Base-by-base conservation (phyloP, 1,140 invertebrate genomes). In the Sweltsa coloradensis region DNA sequence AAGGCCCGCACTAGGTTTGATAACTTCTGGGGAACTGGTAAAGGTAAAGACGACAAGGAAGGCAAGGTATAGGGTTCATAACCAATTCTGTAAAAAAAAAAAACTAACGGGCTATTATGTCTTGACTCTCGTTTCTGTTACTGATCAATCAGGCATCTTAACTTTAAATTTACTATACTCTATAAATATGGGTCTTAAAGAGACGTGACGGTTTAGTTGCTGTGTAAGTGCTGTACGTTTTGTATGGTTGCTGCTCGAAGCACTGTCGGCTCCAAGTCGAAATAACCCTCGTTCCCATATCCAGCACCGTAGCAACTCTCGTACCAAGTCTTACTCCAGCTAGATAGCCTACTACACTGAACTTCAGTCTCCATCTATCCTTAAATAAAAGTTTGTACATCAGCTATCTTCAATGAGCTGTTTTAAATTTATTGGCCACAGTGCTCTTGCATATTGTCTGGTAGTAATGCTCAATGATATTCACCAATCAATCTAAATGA, bases 1-100 rank as follows among this genome's bases (percentile, higher is more conserved):
- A 79, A 82, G 56, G 85, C 87, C 51, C 77, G 82, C 47, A 84
- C 79, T 61, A 77, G 85, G 48, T 87, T 88, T 57, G 84, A 90
- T 66, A 80, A 87, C 56, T 90, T 90, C 65, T 91, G 87, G 87
- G 82, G 82, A 41, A 70, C 70, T 26, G 46, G 46, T 18, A 47
- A 47, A 26, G 46, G 41, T n/a, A 29, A 36, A 19, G 22, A 16
- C 7, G 46, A 47, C 14, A 44, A 44, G 21, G 24, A 44, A 31
- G 46, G 37, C 5, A 47, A 47, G 29, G 34, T 47, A 26, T 47
- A 47, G 29, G 23, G 21, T 21, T n/a, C 31, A 26, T 24, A 25
- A 18, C 34, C 26, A 26, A 16, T 24, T 18, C 14, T 27, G 29
- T 14, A 7, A 7, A 18, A 23, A 26, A n/a, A 23, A 16, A 16